Base-by-base conservation (phyloP, 1,140 invertebrate genomes). In the Ptiloglossa arizonensis region DNA sequence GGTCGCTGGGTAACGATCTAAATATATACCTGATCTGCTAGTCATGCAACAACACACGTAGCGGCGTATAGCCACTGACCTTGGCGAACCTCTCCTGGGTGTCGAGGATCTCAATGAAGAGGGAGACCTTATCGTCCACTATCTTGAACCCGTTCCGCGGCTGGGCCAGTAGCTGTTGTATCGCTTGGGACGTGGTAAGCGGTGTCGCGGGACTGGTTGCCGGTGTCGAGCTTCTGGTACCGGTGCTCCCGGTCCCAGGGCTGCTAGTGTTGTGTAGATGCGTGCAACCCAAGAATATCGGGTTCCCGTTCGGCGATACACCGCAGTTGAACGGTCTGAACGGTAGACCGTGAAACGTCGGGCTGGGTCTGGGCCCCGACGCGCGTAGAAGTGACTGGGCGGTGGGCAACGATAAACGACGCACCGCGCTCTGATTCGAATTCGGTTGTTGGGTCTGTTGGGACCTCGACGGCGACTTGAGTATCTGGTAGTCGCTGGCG, bases 61-160 rank as follows among this genome's bases (percentile, higher is more conserved):
- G 50, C 8, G 24, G 35, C 2, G 24, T 13, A 27, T 19, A 22
- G 29, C n/a, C 60, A 90, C 90, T 92, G 93, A 96, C 96, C 96
- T 96, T 95, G 87, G 96, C 95, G 86, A 97, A 96, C 87, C 94
- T 93, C 90, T 96, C 95, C 92, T 96, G 96, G 17, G 95, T 95
- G 86, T 96, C 96, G 85, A 96, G 93, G 78, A 97, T 96, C 78
- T 97, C 96, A 85, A 96, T 95, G 89, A 96, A 96, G 17, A 97
- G 93, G 15, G 95, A 94, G 82, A 97, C 93, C 87, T 96, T 96
- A 89, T 96, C 95, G 82, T 96, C 95, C 89, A 95, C 93, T 81
- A 96, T 95, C 79, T 95, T 95, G 89, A 96, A 96, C 2, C 95
- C 95, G 87, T 96, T 96, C 22, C 95, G 90, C 1, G 95, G 95